Base-by-base conservation (phyloP, 2,888 invertebrate species). In the Mactromeris polynyma region DNA sequence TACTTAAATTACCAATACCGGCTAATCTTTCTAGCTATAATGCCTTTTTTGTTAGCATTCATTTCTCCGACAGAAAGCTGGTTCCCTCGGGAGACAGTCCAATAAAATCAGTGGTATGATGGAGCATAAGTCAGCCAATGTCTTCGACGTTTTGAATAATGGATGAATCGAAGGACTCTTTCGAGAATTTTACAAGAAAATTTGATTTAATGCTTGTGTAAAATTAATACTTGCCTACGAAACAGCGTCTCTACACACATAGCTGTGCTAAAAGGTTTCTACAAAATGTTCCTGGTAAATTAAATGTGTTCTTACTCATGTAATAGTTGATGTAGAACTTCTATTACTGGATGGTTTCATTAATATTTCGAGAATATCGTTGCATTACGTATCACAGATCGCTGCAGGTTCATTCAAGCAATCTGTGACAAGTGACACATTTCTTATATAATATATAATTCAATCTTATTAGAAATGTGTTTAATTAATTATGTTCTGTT, bases 61-160 rank as follows among this genome's bases (percentile, higher is more conserved):
- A 88, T 83, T 84, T 82, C 80, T 73, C 51, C 73, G 83, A 88
- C 81, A 58, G 54, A 79, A 82, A 11, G 36, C 17, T n/a, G 33
- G 51, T 81, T 85, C 73, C 85, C 88, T n/a, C 26, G 88, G 54
- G 88, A 79, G 83, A 2, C 40, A 46, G 64, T 69, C 83, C 82
- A 89, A 89, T 89, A 89, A 82, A 85, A 78, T 83, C 83, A 58
- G 54, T 26, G 51, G 40, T 33, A 84, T 86, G 86, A 89, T 81
- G 54, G 86, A 81, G 51, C 81, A 86, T 86, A 89, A 86, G 89
- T 89, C 86, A 86, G 58, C 54, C 17, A n/a, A 31, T 51, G 89
- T 83, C 89, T 80, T 80, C 58, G 4, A 36, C 31, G 46, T 31
- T 46, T 31, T 89, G 86, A 89, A 89, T 86, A 86, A 89, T 89